phyloP scores from a whole-genome alignment of 2,113 vertebrate genomes.

The Pituophis catenifer region DNA sequence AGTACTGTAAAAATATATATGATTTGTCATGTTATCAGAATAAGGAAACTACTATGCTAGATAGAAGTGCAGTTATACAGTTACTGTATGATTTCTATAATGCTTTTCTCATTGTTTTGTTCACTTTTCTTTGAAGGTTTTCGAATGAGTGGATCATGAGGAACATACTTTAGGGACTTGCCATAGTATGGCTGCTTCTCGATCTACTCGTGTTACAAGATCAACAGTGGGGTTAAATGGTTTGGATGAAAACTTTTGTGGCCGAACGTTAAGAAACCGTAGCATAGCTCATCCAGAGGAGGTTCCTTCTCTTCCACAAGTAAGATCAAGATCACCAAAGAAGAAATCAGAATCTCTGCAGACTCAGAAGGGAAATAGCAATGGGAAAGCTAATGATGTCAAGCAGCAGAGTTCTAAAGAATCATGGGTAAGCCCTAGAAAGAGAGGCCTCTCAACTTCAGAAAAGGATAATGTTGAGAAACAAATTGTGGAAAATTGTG shows the following conservation, averaged over 20 bases:
- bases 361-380: constrained; percentile 70
- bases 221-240: constrained; percentile 99
- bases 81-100: constrained; percentile 36
- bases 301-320: constrained; percentile 80
- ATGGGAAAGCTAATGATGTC: constrained; percentile 77
- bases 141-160: constrained; percentile 92
- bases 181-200: constrained; percentile 99
- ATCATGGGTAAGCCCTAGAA: constrained; percentile 83
- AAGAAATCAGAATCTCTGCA: constrained; percentile 86
- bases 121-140: constrained; percentile 80
- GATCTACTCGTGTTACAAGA: constrained; percentile 99
- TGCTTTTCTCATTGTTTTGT: constrained; percentile 68
- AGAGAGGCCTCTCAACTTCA: constrained; percentile 84
- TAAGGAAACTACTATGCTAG: background rate
- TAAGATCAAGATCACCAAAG: constrained; percentile 93
- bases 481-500: constrained; percentile 80
- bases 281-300: constrained; percentile 97
- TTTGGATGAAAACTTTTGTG: constrained; percentile 99
- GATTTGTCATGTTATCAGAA: background rate
- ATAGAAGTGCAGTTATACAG: background rate
- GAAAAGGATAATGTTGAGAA: constrained; percentile 87
- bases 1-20: background rate
- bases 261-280: constrained; percentile 98
- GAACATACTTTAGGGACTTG: constrained; percentile 90
- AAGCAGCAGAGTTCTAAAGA: constrained; percentile 77